Percentiles rank a stretch among this genome's conserved stretches.
phyloP scores from a whole-genome alignment of 2,888 invertebrate genomes.

The Melanchra persicariae region DNA sequence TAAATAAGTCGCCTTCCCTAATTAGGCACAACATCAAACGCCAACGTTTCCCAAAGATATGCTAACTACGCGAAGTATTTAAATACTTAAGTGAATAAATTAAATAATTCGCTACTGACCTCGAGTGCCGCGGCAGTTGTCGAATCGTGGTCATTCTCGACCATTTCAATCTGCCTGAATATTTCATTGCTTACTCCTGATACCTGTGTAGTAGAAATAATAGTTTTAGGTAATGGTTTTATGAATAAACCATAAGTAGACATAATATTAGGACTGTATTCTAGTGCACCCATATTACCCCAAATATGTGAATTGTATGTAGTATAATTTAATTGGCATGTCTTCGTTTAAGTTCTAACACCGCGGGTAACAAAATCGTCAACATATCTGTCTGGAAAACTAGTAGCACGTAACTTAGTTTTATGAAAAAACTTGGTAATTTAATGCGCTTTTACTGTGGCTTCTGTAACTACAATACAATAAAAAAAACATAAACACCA shows the following conservation, averaged over 20 bases:
- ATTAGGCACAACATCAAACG: constrained; percentile 24
- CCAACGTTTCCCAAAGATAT: constrained; percentile 34
- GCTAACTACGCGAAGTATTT: constrained; percentile 26
- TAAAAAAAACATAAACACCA: no score
- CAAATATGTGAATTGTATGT: no score
- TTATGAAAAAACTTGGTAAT: no score
- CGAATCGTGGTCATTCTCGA: constrained; percentile 98
- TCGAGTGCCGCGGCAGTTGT: constrained; percentile 98
- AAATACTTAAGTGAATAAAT: constrained; percentile 41
- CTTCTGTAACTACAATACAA: no score
- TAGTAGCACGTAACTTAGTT: no score
- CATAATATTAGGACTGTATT: no score
- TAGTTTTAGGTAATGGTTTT: background rate
- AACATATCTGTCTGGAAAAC: no score
- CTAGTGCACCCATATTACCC: no score
- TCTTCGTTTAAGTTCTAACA: no score
- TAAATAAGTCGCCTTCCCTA: constrained; percentile 18
- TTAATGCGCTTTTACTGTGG: no score
- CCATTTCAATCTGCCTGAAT: constrained; percentile 98
- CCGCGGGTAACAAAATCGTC: no score
- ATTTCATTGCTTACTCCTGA: constrained; percentile 99
- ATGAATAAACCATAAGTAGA: background rate
- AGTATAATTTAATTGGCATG: no score
- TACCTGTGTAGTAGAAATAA: constrained; percentile 91
- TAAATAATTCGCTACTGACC: constrained; percentile 82